These are phyloP conservation scores for Hirundo rustica DNA, from an alignment of 2,797 vertebrate genomes.

Conservation along the genomic window DNA sequence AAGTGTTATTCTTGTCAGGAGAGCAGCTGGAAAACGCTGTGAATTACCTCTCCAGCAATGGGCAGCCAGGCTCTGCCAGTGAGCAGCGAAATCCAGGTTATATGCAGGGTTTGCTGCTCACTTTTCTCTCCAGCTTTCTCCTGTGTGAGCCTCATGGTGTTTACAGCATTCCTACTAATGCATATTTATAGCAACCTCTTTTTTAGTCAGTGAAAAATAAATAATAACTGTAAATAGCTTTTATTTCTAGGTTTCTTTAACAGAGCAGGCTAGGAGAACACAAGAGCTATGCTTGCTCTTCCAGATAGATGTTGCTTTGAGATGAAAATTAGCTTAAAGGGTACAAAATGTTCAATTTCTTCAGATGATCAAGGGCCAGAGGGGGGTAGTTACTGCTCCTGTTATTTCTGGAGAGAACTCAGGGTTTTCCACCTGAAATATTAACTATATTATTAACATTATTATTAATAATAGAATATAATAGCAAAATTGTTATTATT, in stretches of 20 bases:
- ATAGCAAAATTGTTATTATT: no score
- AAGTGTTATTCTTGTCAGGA: slow-evolving; percentile 39
- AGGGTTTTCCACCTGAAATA: neutral
- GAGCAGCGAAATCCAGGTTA: neutral
- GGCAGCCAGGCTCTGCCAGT: neutral
- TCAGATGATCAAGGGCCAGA: neutral
- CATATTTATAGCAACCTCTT: neutral
- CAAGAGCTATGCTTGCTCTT: neutral
- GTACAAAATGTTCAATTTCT: neutral
- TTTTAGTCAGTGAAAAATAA: neutral
- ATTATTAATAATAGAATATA: no score
- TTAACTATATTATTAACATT: no score
- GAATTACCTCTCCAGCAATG: neutral
- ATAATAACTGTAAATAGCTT: neutral
- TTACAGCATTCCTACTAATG: neutral
- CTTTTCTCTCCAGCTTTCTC: neutral
- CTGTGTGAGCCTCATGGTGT: neutral
- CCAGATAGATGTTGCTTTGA: neutral
- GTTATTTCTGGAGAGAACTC: neutral
- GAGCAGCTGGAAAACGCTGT: slow-evolving; percentile 20
- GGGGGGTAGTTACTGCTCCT: neutral
- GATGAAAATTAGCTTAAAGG: neutral
- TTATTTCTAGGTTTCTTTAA: neutral
- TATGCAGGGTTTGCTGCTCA: neutral
- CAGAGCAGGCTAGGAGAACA: neutral